Percentiles rank a stretch among this genome's conserved stretches.
Evolutionary conservation across 2,113 vertebrate species (phyloP).

Genomic region (Sander lucioperca): DNA sequence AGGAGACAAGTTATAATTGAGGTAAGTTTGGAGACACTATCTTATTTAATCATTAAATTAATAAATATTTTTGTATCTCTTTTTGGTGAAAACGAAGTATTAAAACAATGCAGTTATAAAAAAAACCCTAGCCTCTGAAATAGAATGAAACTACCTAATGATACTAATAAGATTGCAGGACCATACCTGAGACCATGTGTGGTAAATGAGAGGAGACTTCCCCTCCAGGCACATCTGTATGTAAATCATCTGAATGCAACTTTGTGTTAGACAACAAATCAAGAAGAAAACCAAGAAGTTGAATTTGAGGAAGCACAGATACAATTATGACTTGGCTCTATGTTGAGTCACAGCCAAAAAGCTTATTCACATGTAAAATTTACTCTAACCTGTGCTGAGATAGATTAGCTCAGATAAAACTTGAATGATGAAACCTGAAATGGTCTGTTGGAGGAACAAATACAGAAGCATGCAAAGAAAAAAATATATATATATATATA

Average conservation of each 20-base stretch:
- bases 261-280: background rate
- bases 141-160: background rate
- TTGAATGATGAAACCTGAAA: background rate
- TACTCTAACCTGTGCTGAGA: background rate
- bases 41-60: too few relatives aligned
- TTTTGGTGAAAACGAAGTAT: too few relatives aligned
- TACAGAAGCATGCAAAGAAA: too few relatives aligned
- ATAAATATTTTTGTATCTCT: too few relatives aligned
- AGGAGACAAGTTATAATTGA: too few relatives aligned
- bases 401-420: background rate
- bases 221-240: slow-evolving; percentile 26
- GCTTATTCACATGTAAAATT: background rate
- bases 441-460: background rate
- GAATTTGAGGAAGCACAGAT: slow-evolving; percentile 26
- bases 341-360: slow-evolving; percentile 36
- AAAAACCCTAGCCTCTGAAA: background rate
- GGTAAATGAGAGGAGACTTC: slow-evolving; percentile 7
- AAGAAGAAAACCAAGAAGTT: background rate
- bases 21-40: too few relatives aligned
- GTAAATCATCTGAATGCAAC: slow-evolving; percentile 7
- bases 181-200: background rate
- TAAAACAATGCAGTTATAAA: too few relatives aligned
- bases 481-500: too few relatives aligned
- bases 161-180: background rate
- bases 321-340: slow-evolving; percentile 25